Evolutionary conservation across 2,888 invertebrate species (phyloP), one percentile per base, ranked within the genome.

Genomic region (Chamaedrilus cognettii): DNA sequence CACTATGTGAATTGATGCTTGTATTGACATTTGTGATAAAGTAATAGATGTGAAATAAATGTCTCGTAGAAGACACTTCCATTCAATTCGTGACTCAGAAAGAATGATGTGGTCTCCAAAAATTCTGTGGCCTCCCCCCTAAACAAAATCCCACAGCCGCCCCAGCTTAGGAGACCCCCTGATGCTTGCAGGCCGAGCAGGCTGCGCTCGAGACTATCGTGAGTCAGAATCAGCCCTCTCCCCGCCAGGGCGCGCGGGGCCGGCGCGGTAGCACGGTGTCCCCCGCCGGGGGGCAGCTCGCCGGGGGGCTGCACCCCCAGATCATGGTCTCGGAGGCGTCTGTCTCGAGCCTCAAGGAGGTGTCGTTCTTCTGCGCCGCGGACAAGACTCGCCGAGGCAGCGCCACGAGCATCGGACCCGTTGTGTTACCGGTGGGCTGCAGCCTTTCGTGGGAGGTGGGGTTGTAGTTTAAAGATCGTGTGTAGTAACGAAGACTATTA

Each of bases 121-220:
- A 15, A 11, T 42, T 19, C 42, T 42, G 11, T 19, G 19, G 11
- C 11, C 19, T 42, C 42, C 42, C 19, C 42, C 19, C 11, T 42
- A 42, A 42, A 42, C 11, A 19, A 42, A 42, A 42, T 42, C 42
- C 19, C 19, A 15, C 42, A 42, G 19, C 42, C 19, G 11, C 19
- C 19, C 19, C 42, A 42, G 19, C 42, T 15, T 15, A 42, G 42
- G 11, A 42, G 42, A 15, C 19, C 19, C 19, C 11, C 19, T 11
- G 11, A 11, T 19, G 19, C 42, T 15, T 15, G 19, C 26, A 72
- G 72, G 70, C 68, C 34, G 72, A 70, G 49, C 70, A 72, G 55
- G 72, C 72, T 15, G 69, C 68, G n/a, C 60, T 72, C 28, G 72
- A 72, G 30, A 70, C 58, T 62, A 68, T 68, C 2, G 67, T 68